Evolutionary conservation across 2,888 invertebrate species (phyloP).

Genomic region (Drosophila aldrichi): DNA sequence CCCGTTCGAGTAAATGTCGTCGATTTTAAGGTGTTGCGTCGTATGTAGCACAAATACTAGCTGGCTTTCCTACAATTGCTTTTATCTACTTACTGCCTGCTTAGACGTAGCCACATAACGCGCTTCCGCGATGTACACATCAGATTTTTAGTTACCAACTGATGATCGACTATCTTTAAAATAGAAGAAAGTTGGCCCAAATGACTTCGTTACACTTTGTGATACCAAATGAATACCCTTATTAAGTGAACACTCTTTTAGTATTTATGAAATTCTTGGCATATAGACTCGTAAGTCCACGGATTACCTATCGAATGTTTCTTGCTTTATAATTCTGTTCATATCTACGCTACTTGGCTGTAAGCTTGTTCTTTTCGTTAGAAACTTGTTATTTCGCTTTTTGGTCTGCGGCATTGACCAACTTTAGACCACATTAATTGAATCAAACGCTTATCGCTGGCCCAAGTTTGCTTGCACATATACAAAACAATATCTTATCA

Average conservation of each 20-base stretch:
- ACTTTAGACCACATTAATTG: conserved; percentile 64
- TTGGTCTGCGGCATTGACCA: conserved; percentile 59
- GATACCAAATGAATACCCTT: not conserved
- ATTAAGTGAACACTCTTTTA: not conserved
- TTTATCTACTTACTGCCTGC: not conserved
- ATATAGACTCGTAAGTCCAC: not conserved
- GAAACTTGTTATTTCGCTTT: conserved; percentile 11
- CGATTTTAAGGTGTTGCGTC: not conserved
- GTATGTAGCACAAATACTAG: not conserved
- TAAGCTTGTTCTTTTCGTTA: conserved; percentile 9
- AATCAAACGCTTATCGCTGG: conserved; percentile 56
- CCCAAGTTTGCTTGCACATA: conserved; percentile 23
- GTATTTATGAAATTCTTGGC: not conserved
- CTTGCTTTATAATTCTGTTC: not conserved
- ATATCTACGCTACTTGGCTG: conserved; percentile 11
- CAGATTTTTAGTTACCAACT: not conserved
- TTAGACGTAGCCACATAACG: not conserved
- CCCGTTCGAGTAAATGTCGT: not conserved
- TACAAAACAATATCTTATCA: conserved; percentile 63
- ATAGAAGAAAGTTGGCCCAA: not conserved
- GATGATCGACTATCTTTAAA: not conserved
- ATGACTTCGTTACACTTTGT: not conserved
- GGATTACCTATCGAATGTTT: not conserved
- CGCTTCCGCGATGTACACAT: too few relatives aligned
- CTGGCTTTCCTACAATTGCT: not conserved